Conservation (phyloP, 2,888 invertebrate species). For the Litoditis marina region DNA sequence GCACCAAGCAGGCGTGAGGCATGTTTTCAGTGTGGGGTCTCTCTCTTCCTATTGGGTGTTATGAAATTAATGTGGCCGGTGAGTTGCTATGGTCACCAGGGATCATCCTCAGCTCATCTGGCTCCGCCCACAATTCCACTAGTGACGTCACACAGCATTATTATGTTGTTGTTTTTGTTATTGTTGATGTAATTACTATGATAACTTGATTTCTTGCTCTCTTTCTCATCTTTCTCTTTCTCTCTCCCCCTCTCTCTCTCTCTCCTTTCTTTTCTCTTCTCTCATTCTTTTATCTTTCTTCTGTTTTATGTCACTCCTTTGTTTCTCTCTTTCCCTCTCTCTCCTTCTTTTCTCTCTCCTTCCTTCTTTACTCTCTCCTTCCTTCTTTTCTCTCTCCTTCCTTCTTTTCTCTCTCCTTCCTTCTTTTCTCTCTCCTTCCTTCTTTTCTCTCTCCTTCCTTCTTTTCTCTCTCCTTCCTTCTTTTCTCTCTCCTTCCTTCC, state of each 20-base stretch:
- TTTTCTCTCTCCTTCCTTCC: slow-evolving; percentile 1
- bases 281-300: slow-evolving; percentile 10
- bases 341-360: slow-evolving; percentile 6
- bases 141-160: too few relatives aligned
- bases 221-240: slow-evolving; percentile 20
- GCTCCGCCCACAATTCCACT: too few relatives aligned
- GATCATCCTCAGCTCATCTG: too few relatives aligned
- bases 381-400: slow-evolving; percentile 7
- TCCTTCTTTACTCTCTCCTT: slow-evolving; percentile 4
- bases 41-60: too few relatives aligned
- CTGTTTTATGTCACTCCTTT: not conserved
- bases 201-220: not conserved
- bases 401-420: slow-evolving; percentile 7
- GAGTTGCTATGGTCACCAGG: too few relatives aligned
- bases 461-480: not conserved
- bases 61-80: too few relatives aligned
- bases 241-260: slow-evolving; percentile 17
- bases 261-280: slow-evolving; percentile 8
- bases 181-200: too few relatives aligned
- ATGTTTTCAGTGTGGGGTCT: too few relatives aligned
- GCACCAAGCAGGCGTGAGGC: too few relatives aligned
- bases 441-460: slow-evolving; percentile 4
- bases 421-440: slow-evolving; percentile 7
- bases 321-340: not conserved
- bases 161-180: too few relatives aligned